These are phyloP conservation scores for Hoplostethus atlanticus DNA, from an alignment of 2,797 vertebrate species.

Conservation along the genomic window DNA sequence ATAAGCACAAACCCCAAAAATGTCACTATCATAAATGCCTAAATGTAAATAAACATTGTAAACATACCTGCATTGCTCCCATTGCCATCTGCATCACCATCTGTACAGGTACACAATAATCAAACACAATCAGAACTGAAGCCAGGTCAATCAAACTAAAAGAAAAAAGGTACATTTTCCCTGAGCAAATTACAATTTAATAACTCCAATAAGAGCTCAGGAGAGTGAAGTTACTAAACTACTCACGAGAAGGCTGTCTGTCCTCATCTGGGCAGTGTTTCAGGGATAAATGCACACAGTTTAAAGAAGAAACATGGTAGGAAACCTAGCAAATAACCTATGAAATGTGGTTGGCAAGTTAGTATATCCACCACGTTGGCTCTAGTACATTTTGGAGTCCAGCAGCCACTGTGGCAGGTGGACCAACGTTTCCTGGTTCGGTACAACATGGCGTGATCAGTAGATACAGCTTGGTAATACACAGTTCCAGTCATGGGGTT, in stretches of 20 bases:
- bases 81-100: conserved; percentile 86
- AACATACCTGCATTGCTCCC: conserved; percentile 85
- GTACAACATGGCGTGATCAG: background rate
- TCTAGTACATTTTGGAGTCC: conserved; percentile 10
- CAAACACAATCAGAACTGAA: conserved; percentile 72
- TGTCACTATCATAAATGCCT: conserved; percentile 31
- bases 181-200: conserved; percentile 32
- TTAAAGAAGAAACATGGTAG: background rate
- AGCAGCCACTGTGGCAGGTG: conserved; percentile 37
- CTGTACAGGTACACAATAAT: conserved; percentile 83
- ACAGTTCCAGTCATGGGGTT: background rate
- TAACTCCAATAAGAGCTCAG: conserved; percentile 25
- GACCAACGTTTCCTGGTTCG: conserved; percentile 2
- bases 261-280: conserved; percentile 12
- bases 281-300: conserved; percentile 13
- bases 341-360: background rate
- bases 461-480: background rate
- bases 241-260: conserved; percentile 14
- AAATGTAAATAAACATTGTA: conserved; percentile 24
- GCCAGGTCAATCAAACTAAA: conserved; percentile 56
- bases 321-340: background rate
- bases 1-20: background rate
- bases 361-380: background rate
- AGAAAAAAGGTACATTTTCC: conserved; percentile 30
- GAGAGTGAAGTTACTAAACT: conserved; percentile 24